Percentiles rank a stretch among this genome's conserved stretches.
These are phyloP conservation scores for Drosophila insularis DNA, from an alignment of 1,140 invertebrate species.

Conservation along the genomic window DNA sequence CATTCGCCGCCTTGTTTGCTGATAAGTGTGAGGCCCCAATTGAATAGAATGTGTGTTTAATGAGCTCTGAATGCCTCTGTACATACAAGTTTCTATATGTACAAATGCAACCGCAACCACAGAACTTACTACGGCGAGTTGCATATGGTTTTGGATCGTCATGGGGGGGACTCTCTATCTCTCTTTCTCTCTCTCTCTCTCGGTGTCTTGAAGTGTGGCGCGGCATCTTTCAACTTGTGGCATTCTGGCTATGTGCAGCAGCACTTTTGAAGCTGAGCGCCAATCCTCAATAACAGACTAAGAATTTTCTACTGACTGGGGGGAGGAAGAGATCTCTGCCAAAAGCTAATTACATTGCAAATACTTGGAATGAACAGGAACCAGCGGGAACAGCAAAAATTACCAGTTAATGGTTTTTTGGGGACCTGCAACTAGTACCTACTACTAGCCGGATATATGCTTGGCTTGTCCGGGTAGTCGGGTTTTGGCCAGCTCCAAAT, in stretches of 20 bases:
- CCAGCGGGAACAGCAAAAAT: slow-evolving; percentile 40
- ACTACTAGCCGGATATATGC: slow-evolving; percentile 68
- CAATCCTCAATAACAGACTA: slow-evolving; percentile 9
- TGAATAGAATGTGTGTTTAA: slow-evolving; percentile 54
- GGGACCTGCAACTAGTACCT: neutral
- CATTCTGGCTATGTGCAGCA: slow-evolving; percentile 61
- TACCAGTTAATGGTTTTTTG: neutral
- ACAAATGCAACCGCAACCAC: slow-evolving; percentile 22
- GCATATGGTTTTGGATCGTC: neutral
- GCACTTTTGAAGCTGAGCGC: slow-evolving; percentile 39
- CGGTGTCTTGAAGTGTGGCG: slow-evolving; percentile 37
- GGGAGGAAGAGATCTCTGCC: neutral
- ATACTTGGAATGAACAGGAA: slow-evolving; percentile 60
- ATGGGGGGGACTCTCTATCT: slow-evolving; percentile 16
- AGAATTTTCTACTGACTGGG: slow-evolving; percentile 36
- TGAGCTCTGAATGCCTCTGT: slow-evolving; percentile 61
- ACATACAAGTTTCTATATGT: slow-evolving; percentile 47
- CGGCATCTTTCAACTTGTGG: slow-evolving; percentile 75
- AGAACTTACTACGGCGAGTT: slow-evolving; percentile 5
- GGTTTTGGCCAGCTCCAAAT: slow-evolving; percentile 70
- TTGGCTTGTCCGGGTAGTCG: slow-evolving; percentile 52
- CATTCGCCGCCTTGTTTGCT: slow-evolving; percentile 39
- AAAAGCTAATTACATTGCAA: slow-evolving; percentile 68
- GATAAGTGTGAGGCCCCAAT: slow-evolving; percentile 50
- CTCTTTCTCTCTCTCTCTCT: too few species aligned